Conservation (phyloP, 2,888 invertebrate species). For the Noctua janthina region DNA sequence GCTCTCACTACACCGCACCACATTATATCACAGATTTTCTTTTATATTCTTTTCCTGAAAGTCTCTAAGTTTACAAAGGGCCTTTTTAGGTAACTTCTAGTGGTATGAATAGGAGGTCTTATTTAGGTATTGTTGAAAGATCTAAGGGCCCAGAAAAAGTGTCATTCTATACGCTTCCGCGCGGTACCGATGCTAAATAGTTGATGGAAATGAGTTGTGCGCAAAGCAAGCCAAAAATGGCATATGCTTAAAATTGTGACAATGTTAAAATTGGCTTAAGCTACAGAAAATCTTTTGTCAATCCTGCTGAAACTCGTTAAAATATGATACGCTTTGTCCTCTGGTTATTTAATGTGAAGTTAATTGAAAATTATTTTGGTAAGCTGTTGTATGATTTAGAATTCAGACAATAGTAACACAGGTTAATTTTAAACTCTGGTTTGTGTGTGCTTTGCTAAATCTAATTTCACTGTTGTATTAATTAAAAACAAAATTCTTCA, state of each 20-base stretch:
- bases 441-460: not conserved
- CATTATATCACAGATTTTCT: constrained; percentile 42
- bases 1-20: constrained; percentile 71
- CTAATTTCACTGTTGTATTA: not conserved
- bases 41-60: constrained; percentile 59
- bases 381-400: not conserved
- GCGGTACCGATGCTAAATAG: not conserved
- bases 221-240: not conserved
- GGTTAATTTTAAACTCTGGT: not conserved
- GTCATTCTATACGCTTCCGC: not conserved
- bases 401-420: constrained; percentile 17
- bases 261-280: not conserved
- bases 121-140: not conserved
- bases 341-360: constrained; percentile 14
- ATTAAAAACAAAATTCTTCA: not conserved
- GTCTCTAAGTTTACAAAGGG: constrained; percentile 53
- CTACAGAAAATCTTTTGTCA: not conserved
- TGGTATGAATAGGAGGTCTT: not conserved
- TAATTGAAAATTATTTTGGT: not conserved
- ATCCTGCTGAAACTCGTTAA: not conserved
- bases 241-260: not conserved
- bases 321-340: not conserved
- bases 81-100: not conserved
- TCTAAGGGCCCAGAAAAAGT: not conserved
- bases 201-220: not conserved